Base-by-base conservation (phyloP, 2,797 vertebrate species). In the Erethizon dorsatum region DNA sequence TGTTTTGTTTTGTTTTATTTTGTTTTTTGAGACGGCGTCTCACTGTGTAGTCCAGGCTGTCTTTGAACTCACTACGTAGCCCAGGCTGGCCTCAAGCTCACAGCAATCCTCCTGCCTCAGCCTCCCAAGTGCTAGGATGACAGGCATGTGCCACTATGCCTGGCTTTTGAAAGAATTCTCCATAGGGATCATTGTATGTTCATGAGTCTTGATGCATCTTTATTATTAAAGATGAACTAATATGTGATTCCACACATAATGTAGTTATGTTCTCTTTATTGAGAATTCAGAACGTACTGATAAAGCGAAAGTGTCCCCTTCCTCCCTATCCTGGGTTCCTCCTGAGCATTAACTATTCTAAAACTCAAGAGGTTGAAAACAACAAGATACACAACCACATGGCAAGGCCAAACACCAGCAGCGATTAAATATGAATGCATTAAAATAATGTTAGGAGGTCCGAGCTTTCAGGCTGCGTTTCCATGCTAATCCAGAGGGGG, bases 191-290 rank as follows among this genome's bases (percentile, higher is more conserved):
- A 85, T 69, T 52, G n/a, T 94, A 17, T 57, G 56, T 47, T 71
- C 56, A 15, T 54, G 63, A 61, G 13, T 79, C 59, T 95, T 75
- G 63, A 52, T 80, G 69, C 77, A 61, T 73, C 61, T 92, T 65
- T 91, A 45, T 77, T 77, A 63, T 90, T 79, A 75, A 73, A 45
- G 54, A 83, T 78, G 83, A 82, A 79, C 50, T 92, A 18, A 12
- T 41, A 20, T 41, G 69, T 78, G 59, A 50, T 73, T 47, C 24
- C 31, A 54, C 24, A 84, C 57, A 65, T 56, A 37, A 10, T 57
- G 41, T 5, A 54, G 63, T 80, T 80, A 54, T 22, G 28, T 86
- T 75, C 63, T 83, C 56, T 92, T 86, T 90, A 4, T 41, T 6
- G 41, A 94, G 57, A 75, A 33, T 52, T 80, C 9, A 82, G 54